Percentiles rank a stretch among this genome's conserved stretches.
phyloP scores from a whole-genome alignment of 1,140 invertebrate genomes.

The Harpegnathos saltator region DNA sequence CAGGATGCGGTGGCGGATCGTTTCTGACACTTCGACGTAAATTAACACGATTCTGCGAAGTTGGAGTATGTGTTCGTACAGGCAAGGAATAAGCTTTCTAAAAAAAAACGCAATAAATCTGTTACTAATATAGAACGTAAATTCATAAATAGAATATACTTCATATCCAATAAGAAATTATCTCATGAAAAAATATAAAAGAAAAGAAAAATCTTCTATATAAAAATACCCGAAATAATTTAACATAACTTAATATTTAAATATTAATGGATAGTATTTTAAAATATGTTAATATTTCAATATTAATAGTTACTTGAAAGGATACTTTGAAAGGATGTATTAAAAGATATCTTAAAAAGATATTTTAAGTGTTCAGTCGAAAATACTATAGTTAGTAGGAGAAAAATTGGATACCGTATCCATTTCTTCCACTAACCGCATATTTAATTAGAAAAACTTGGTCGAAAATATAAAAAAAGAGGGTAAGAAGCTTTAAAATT shows the following conservation, averaged over 20 bases:
- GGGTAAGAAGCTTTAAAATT: too few species aligned
- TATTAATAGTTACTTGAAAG: too few species aligned
- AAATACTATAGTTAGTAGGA: not conserved
- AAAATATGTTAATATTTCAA: too few species aligned
- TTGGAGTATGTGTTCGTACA: constrained; percentile 80
- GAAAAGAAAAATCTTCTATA: not conserved
- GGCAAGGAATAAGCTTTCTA: constrained; percentile 83
- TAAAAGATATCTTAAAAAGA: not conserved
- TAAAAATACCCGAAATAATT: too few species aligned
- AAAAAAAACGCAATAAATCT: constrained; percentile 64
- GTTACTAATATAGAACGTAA: not conserved
- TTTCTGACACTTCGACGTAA: constrained; percentile 82
- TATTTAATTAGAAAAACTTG: too few species aligned
- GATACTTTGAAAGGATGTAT: too few species aligned
- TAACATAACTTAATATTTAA: too few species aligned
- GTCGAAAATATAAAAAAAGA: too few species aligned
- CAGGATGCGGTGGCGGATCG: constrained; percentile 83
- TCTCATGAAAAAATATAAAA: not conserved
- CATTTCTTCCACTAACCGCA: too few species aligned
- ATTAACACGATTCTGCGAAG: constrained; percentile 83
- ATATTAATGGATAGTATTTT: too few species aligned
- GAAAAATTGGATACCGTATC: too few species aligned
- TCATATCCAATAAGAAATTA: not conserved
- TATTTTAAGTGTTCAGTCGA: not conserved
- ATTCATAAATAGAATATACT: not conserved